Evolutionary conservation across 2,888 invertebrate genomes (phyloP).

Genomic region (Sthenelais limicola): DNA sequence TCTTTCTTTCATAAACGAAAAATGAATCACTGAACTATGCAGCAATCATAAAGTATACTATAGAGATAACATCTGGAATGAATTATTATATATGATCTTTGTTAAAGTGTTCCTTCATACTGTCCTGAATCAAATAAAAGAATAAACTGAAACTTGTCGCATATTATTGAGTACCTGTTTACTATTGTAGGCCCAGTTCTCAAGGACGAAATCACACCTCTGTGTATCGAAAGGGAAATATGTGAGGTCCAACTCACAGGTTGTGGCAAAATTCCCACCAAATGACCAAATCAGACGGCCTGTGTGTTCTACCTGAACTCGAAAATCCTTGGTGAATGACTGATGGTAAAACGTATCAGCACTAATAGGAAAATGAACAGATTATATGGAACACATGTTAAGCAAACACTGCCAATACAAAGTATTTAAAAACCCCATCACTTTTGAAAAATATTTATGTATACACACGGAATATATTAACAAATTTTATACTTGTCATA

Average conservation of each 20-base stretch:
- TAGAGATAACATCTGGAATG: too few relatives aligned
- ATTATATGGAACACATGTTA: neutral
- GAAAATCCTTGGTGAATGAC: conserved; percentile 31
- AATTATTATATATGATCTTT: too few relatives aligned
- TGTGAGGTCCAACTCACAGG: conserved; percentile 39
- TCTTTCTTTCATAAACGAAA: too few relatives aligned
- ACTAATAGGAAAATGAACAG: neutral
- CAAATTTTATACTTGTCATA: too few relatives aligned
- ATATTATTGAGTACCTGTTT: conserved; percentile 4
- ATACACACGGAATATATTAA: too few relatives aligned
- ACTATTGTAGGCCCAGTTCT: conserved; percentile 38
- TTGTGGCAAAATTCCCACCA: conserved; percentile 28
- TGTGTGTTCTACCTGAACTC: conserved; percentile 29
- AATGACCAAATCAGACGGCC: conserved; percentile 35
- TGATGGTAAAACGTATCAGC: conserved; percentile 36
- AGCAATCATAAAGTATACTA: too few relatives aligned
- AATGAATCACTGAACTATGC: too few relatives aligned
- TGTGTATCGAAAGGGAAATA: conserved; percentile 43
- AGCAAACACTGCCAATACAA: too few relatives aligned
- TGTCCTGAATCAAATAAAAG: too few relatives aligned
- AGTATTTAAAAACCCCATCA: too few relatives aligned
- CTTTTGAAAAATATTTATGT: too few relatives aligned
- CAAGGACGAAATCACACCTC: conserved; percentile 27
- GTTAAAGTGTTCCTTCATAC: too few relatives aligned
- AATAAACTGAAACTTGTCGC: neutral